Conservation (phyloP, 2,797 vertebrate genomes). For the Margarornis squamiger region DNA sequence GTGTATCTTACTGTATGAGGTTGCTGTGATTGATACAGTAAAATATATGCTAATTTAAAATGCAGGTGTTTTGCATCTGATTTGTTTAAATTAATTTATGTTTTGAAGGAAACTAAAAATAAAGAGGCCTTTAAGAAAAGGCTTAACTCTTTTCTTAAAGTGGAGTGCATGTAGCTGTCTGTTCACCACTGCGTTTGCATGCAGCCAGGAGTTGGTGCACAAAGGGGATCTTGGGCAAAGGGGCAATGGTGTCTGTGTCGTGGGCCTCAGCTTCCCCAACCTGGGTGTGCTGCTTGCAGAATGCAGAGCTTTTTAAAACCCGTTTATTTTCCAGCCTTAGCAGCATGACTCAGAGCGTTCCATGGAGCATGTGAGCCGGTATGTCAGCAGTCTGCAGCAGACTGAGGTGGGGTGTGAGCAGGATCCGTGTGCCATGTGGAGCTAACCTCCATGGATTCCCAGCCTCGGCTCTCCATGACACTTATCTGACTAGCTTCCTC, state of each 20-base stretch:
- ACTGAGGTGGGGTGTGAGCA: neutral
- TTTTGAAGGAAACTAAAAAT: slow-evolving; percentile 67
- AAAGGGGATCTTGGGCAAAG: neutral
- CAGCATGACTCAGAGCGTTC: slow-evolving; percentile 3
- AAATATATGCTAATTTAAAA: slow-evolving; percentile 78
- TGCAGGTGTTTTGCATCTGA: slow-evolving; percentile 75
- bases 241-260: neutral
- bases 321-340: neutral
- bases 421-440: neutral
- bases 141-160: slow-evolving; percentile 60
- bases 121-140: slow-evolving; percentile 73
- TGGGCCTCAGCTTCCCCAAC: neutral
- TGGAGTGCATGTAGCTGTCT: slow-evolving; percentile 28
- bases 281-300: neutral
- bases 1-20: slow-evolving; percentile 75
- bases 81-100: slow-evolving; percentile 71
- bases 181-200: neutral
- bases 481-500: neutral
- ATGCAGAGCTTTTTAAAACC: neutral
- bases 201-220: neutral
- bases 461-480: neutral
- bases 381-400: neutral
- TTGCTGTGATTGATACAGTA: slow-evolving; percentile 76
- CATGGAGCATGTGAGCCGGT: neutral
- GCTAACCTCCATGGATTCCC: neutral